Evolutionary conservation across 2,113 vertebrate genomes (phyloP), one percentile per base, ranked within the genome.

Genomic region (Cyprichromis sp.): DNA sequence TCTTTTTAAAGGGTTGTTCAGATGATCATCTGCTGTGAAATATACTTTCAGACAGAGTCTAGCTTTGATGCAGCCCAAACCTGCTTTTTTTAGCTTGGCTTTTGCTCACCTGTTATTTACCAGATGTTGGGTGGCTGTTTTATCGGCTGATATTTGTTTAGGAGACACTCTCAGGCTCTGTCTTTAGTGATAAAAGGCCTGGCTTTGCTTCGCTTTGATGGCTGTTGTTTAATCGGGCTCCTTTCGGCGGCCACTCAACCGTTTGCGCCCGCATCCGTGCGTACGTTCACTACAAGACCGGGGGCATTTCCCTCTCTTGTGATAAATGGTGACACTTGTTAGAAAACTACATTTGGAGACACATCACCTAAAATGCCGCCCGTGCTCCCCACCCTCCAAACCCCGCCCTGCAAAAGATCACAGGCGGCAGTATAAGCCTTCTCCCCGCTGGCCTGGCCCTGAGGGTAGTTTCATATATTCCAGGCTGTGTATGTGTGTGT

Each of bases 211-310:
- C 34, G 3, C 54, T 91, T 82, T 87, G 80, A 90, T 86, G 55
- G 55, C 81, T 47, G 26, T 81, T 94, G 88, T 94, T 91, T 93
- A 92, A 90, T 92, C 92, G 90, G 92, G 38, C 61, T 47, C 42
- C 71, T 84, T 84, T 68, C 40, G 45, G 78, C 61, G 57, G 54
- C 57, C 52, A 7, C 63, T 86, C 76, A 88, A 83, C 82, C 71
- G 16, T 63, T 76, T 81, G 55, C 36, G 16, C 47, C 10, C 31
- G 52, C 38, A 12, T 84, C 45, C 81, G 63, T 63, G 52, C 68
- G 38, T 31, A 47, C 26, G 13, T 68, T n/a, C 12, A 5, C 71
- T 38, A 17, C 68, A 57, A 78, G 1, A 16, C 21, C 9, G 2
- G 45, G 26, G 52, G 38, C 85, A 21, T 68, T 76, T 53, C 19